These are phyloP conservation scores for Agrypnus murinus DNA, from an alignment of 2,888 invertebrate species.

Conservation along the genomic window DNA sequence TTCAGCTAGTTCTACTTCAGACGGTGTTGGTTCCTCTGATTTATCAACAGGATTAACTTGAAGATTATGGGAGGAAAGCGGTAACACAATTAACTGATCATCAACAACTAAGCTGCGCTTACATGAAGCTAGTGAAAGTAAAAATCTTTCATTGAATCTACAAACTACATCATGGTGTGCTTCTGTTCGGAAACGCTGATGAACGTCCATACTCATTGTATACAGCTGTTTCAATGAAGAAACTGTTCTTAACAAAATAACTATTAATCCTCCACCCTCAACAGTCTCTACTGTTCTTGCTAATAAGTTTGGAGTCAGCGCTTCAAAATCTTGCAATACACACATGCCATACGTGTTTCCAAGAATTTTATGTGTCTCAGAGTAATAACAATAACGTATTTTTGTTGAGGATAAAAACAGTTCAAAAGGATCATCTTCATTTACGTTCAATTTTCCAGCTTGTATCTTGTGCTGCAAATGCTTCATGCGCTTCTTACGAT, in stretches of 20 bases:
- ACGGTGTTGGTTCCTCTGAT: constrained; percentile 70
- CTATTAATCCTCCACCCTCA: constrained; percentile 87
- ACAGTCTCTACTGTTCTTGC: constrained; percentile 98
- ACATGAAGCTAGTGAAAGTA: constrained; percentile 92
- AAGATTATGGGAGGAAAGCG: constrained; percentile 91
- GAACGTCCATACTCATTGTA: constrained; percentile 99
- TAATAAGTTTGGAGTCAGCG: constrained; percentile 95
- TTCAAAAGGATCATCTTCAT: constrained; percentile 98
- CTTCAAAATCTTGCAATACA: constrained; percentile 92
- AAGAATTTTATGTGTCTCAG: constrained; percentile 97
- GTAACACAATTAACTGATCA: constrained; percentile 93
- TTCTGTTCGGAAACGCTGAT: constrained; percentile 95
- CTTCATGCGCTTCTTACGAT: constrained; percentile 94
- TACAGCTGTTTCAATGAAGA: constrained; percentile 94
- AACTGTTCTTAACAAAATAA: constrained; percentile 89
- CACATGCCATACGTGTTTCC: constrained; percentile 94
- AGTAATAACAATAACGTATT: constrained; percentile 97
- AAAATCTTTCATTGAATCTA: constrained; percentile 96
- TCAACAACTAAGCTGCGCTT: constrained; percentile 94
- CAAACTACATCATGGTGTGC: constrained; percentile 93
- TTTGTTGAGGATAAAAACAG: constrained; percentile 96
- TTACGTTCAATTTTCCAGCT: constrained; percentile 89
- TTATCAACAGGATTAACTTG: constrained; percentile 84
- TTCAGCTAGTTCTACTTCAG: constrained; percentile 79
- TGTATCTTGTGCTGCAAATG: constrained; percentile 87